These are phyloP conservation scores for Pocillopora grandis DNA, from an alignment of 92 coral and sea anemone genomes.

Conservation along the genomic window DNA sequence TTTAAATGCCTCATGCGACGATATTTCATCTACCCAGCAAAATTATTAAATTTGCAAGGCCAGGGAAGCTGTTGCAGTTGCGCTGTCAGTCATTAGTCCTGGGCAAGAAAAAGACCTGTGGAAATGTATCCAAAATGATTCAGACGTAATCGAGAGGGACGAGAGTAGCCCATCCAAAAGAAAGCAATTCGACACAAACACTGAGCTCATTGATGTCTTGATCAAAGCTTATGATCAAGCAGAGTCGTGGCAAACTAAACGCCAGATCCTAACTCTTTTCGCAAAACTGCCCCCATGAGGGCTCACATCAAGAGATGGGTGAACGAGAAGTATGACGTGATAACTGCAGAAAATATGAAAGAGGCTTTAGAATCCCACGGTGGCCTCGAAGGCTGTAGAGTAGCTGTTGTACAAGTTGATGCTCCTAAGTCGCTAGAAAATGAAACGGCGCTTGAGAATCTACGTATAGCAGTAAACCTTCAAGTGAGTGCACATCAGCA, in stretches of 20 bases:
- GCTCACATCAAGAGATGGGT: slow-evolving; percentile 39
- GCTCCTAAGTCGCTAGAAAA: slow-evolving; percentile 26
- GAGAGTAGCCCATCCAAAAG: background rate
- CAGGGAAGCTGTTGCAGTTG: slow-evolving; percentile 13
- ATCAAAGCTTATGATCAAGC: slow-evolving; percentile 53
- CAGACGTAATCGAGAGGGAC: background rate
- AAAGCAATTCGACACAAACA: slow-evolving; percentile 36
- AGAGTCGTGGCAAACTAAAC: slow-evolving; percentile 45
- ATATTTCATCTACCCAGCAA: slow-evolving; percentile 50
- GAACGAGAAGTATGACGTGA: slow-evolving; percentile 30
- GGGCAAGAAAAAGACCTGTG: slow-evolving; percentile 54
- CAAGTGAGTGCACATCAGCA: too few relatives aligned
- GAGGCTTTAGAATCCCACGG: slow-evolving; percentile 43
- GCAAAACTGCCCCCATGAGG: slow-evolving; percentile 36
- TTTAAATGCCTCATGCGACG: slow-evolving; percentile 39
- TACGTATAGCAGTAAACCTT: slow-evolving; percentile 12
- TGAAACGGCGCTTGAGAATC: slow-evolving; percentile 14
- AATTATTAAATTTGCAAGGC: slow-evolving; percentile 41
- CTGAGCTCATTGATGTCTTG: slow-evolving; percentile 48
- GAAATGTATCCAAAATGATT: slow-evolving; percentile 21
- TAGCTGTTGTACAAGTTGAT: slow-evolving; percentile 28
- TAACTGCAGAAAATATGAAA: slow-evolving; percentile 38
- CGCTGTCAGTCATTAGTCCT: too few relatives aligned
- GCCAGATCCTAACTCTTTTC: slow-evolving; percentile 57
- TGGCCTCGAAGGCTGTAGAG: slow-evolving; percentile 36